Evolutionary conservation across 1,140 invertebrate genomes (phyloP), one percentile per base, ranked within the genome.

Genomic region (Procambarus virginalis): DNA sequence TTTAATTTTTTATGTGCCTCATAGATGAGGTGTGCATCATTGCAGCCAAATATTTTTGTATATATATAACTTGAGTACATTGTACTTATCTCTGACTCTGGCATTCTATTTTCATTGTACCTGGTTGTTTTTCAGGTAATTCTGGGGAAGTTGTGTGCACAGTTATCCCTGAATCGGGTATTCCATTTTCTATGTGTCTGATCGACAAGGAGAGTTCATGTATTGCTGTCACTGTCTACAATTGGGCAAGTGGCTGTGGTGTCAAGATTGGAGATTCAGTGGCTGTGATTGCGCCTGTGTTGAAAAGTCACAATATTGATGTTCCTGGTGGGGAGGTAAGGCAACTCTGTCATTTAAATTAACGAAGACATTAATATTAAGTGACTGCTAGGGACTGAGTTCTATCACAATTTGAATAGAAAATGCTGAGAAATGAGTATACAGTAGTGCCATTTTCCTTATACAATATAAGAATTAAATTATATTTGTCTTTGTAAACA

Each of bases 191-290:
- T 51, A 97, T 97, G 94, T 97, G 97, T 93, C 93, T 97, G 91
- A 95, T 97, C 48, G 97, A 98, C 94, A 95, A 95, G 91, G 95
- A 96, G 60, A 95, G 96, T 93, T 94, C 94, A 1, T 97, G 96
- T 93, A 94, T 97, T 58, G 95, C 95, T 49, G 96, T 97, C 68
- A 97, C 96, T 1, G 95, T 98, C 58, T 98, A 97, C 94, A 98
- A 98, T 94, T 95, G 97, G 93, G 96, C 96, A 46, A 95, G 96
- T 93, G 96, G 96, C 4, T 95, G 96, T 93, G 97, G 97, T 68
- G 96, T 97, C 76, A 97, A 97, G 86, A 96, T 98, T 84, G 97
- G 97, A 2, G 97, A 98, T 94, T 95, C 96, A 60, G 96, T 98
- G 14, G 96, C 96, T 2, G 96, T 98, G 91, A 96, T 97, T 1